A percentile compares a stretch with the other conserved stretches of the same genome.
These are phyloP conservation scores for Chiropotes sagulatus DNA, from an alignment of 2,797 vertebrate genomes.

Conservation along the genomic window DNA sequence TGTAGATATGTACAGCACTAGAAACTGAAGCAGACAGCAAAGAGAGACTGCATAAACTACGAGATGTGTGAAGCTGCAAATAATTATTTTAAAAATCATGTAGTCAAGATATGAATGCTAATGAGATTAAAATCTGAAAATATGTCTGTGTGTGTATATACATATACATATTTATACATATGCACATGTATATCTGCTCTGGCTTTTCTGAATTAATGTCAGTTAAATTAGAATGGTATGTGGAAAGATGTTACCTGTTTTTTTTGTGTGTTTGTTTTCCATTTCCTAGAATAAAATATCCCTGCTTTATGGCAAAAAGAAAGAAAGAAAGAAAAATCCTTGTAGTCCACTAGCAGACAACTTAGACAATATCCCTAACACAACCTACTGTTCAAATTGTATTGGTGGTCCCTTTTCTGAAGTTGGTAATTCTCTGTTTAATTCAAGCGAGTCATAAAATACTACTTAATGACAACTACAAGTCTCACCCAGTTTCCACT, in stretches of 20 bases:
- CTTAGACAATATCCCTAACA: neutral
- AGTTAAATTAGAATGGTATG: conserved; percentile 53
- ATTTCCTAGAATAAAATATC: conserved; percentile 63
- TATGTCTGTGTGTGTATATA: neutral
- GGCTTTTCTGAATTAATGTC: conserved; percentile 41
- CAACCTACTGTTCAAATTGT: neutral
- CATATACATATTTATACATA: neutral
- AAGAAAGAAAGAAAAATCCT: neutral
- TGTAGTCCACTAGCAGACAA: neutral
- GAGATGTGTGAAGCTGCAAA: conserved; percentile 66
- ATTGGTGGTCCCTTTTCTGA: neutral
- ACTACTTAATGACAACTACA: neutral
- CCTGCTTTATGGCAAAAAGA: conserved; percentile 31
- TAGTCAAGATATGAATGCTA: neutral
- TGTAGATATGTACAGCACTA: conserved; percentile 93
- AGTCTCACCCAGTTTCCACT: neutral
- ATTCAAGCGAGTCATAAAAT: neutral
- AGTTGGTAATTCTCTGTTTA: neutral
- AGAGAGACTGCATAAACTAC: conserved; percentile 36
- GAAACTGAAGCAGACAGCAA: conserved; percentile 86
- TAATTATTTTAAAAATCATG: neutral
- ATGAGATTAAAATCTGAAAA: conserved; percentile 24
- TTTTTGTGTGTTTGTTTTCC: neutral
- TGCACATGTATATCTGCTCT: conserved; percentile 3
- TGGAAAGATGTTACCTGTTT: neutral